Evolutionary conservation across 2,113 vertebrate genomes (phyloP).

Genomic region (Oncorhynchus keta): DNA sequence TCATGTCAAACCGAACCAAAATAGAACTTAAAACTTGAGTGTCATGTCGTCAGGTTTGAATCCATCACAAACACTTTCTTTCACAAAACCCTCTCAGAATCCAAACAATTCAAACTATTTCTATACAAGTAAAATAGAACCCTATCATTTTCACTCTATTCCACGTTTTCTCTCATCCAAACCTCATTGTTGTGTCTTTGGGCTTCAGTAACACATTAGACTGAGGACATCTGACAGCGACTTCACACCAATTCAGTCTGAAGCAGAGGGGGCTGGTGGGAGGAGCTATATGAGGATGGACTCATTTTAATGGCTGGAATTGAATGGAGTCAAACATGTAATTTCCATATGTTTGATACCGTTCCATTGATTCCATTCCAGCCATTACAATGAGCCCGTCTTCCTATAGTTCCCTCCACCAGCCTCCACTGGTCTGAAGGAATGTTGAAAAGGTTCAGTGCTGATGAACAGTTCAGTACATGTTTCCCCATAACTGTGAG

Average conservation of each 20-base stretch:
- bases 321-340: too few relatives aligned
- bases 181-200: slow-evolving; percentile 5
- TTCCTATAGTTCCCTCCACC: too few relatives aligned
- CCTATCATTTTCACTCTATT: not conserved
- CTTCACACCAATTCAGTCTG: not conserved
- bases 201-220: not conserved
- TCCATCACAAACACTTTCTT: not conserved
- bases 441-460: not conserved
- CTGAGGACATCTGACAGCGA: not conserved
- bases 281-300: too few relatives aligned
- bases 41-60: not conserved
- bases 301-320: too few relatives aligned
- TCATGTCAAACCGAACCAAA: not conserved
- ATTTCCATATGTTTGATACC: too few relatives aligned
- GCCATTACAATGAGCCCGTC: too few relatives aligned
- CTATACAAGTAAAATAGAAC: not conserved
- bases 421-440: not conserved
- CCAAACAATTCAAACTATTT: not conserved
- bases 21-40: not conserved
- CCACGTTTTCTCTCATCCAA: not conserved
- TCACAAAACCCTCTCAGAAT: not conserved
- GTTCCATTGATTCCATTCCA: too few relatives aligned
- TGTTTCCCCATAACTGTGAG: not conserved
- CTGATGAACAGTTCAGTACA: not conserved
- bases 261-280: too few relatives aligned